Percentiles rank a stretch among this genome's conserved stretches.
Conservation (phyloP, 1,140 invertebrate species). For the Ephestia elutella region DNA sequence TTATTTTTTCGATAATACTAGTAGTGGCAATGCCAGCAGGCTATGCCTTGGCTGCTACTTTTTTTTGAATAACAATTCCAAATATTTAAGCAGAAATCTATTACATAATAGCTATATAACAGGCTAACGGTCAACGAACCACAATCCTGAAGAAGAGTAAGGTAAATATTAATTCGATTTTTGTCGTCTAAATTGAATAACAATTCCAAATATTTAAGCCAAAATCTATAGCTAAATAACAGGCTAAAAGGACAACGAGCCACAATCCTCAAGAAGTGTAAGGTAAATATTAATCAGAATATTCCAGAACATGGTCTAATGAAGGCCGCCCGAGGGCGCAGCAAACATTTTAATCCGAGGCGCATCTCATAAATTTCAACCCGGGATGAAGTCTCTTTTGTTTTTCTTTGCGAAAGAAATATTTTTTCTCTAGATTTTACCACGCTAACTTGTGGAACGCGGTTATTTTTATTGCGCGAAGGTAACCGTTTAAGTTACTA, state of each 20-base stretch:
- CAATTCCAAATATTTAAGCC: constrained; percentile 6
- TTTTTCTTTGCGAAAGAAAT: constrained; percentile 59
- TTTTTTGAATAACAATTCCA: no score
- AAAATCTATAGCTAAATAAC: constrained; percentile 9
- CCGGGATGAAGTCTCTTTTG: constrained; percentile 54
- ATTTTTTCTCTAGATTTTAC: constrained; percentile 55
- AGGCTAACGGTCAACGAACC: no score
- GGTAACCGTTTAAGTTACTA: no score
- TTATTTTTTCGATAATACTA: no score
- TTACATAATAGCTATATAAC: no score
- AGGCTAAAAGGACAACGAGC: constrained; percentile 43
- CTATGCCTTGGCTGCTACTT: no score
- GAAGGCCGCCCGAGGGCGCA: constrained; percentile 58
- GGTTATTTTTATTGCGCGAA: background rate
- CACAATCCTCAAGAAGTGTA: constrained; percentile 55
- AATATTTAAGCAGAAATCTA: no score
- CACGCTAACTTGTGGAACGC: constrained; percentile 32
- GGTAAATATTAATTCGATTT: background rate
- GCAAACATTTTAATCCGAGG: constrained; percentile 68
- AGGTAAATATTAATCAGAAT: constrained; percentile 68
- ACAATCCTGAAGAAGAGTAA: no score
- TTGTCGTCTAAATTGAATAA: no score
- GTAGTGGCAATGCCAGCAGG: no score
- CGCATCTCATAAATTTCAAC: constrained; percentile 67
- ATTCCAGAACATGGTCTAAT: constrained; percentile 59